Percentiles rank a stretch among this genome's conserved stretches.
These are phyloP conservation scores for Conistra vaccinii DNA, from an alignment of 2,888 invertebrate genomes.

Conservation along the genomic window DNA sequence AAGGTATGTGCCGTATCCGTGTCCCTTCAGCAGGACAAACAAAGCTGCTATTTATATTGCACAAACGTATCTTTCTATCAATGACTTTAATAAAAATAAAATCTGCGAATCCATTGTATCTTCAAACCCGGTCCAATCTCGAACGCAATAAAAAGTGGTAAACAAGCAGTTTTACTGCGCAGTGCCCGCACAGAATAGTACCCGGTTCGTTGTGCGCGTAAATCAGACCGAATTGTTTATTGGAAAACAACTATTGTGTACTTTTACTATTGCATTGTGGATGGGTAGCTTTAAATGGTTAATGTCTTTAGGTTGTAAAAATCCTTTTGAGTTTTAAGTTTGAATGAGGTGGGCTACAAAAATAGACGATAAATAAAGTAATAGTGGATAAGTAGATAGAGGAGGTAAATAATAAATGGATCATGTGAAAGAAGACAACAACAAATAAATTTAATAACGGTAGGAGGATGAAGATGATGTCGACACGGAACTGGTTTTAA, in stretches of 20 bases:
- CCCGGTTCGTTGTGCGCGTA: constrained; percentile 18
- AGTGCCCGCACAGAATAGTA: constrained; percentile 1
- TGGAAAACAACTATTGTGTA: constrained; percentile 34
- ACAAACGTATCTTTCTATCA: not conserved
- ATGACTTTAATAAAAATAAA: constrained; percentile 8
- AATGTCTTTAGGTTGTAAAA: not conserved
- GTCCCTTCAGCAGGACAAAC: not conserved
- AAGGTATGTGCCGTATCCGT: too few species aligned
- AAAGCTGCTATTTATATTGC: not conserved
- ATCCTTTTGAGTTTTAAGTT: not conserved
- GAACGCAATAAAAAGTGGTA: constrained; percentile 33
- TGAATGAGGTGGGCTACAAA: not conserved
- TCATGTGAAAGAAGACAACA: not conserved
- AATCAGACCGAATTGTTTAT: constrained; percentile 51
- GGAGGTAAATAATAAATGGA: too few species aligned
- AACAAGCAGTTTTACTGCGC: constrained; percentile 40
- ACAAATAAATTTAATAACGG: not conserved
- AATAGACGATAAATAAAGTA: not conserved
- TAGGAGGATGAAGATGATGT: not conserved
- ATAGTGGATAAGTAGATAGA: not conserved
- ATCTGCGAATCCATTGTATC: not conserved
- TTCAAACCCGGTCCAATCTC: constrained; percentile 39
- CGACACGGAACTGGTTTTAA: not conserved
- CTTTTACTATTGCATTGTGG: not conserved
- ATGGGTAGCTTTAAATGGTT: not conserved